phyloP scores from a whole-genome alignment of 37 sponge, comb jelly and placozoan species.

The Theonella swinhoei region DNA sequence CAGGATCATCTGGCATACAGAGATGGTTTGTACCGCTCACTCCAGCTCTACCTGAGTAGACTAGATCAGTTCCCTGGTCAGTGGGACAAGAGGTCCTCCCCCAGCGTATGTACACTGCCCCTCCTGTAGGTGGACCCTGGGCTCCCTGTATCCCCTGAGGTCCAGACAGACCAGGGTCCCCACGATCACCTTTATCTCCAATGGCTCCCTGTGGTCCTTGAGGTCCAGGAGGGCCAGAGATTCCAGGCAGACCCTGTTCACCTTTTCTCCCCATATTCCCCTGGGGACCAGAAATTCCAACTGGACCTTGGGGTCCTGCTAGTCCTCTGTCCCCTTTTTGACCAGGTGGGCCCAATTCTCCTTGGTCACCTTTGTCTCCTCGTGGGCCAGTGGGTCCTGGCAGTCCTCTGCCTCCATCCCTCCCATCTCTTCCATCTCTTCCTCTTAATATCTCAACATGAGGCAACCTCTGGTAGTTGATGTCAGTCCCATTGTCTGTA shows the following conservation, averaged over 20 bases:
- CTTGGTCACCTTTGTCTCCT: not conserved
- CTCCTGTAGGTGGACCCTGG: not conserved
- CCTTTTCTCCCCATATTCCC: not conserved
- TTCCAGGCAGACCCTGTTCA: not conserved
- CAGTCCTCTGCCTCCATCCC: not conserved
- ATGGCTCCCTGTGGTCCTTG: not conserved
- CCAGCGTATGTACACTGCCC: not conserved
- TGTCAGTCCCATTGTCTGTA: no score
- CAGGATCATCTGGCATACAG: slow-evolving; percentile 14
- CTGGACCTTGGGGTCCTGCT: not conserved
- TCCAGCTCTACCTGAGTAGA: not conserved
- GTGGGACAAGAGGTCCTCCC: not conserved
- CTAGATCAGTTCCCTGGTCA: not conserved
- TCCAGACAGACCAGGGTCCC: not conserved
- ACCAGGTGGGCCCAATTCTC: not conserved
- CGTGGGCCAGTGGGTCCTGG: not conserved
- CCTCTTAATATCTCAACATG: not conserved
- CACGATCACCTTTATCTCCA: not conserved
- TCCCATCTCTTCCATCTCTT: not conserved
- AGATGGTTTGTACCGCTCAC: not conserved
- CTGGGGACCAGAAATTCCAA: not conserved
- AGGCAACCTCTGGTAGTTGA: not conserved
- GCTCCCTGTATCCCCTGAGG: not conserved
- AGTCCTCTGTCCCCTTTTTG: not conserved
- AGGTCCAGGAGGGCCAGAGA: not conserved